phyloP scores from a whole-genome alignment of 2,113 vertebrate genomes.

The Elaphurus davidianus region DNA sequence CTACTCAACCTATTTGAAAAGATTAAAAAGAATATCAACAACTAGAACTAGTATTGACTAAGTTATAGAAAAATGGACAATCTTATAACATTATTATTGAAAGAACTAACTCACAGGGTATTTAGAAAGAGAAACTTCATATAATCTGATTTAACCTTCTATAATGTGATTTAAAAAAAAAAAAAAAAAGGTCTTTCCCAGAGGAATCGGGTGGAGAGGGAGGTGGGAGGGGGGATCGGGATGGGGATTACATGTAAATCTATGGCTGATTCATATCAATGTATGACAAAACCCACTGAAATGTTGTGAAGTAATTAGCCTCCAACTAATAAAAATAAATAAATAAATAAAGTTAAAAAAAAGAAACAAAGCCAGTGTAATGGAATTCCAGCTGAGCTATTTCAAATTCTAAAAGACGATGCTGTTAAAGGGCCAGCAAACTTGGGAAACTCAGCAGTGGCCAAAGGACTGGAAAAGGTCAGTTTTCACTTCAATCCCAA shows the following conservation, averaged over 20 bases:
- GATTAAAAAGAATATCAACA: background rate
- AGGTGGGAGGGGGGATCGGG: too few species aligned
- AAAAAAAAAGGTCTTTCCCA: background rate
- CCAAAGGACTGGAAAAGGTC: background rate
- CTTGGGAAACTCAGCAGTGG: background rate
- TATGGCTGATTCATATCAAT: too few species aligned
- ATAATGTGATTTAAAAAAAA: background rate
- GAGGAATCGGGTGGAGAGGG: too few species aligned
- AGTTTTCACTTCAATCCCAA: background rate
- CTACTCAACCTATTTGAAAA: background rate
- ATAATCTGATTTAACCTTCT: background rate
- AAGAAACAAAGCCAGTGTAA: background rate
- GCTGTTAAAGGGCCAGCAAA: background rate
- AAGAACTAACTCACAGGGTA: background rate
- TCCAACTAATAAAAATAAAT: too few species aligned
- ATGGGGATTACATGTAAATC: too few species aligned
- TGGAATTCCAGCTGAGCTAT: background rate
- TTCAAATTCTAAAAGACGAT: background rate
- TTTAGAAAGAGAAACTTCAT: background rate
- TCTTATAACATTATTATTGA: background rate
- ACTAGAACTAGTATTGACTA: background rate
- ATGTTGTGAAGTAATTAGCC: too few species aligned
- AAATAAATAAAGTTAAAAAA: too few species aligned
- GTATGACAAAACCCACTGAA: too few species aligned
- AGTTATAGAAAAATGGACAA: background rate